phyloP scores from a whole-genome alignment of 2,888 invertebrate genomes.

The Caenorhabditis sp. region DNA sequence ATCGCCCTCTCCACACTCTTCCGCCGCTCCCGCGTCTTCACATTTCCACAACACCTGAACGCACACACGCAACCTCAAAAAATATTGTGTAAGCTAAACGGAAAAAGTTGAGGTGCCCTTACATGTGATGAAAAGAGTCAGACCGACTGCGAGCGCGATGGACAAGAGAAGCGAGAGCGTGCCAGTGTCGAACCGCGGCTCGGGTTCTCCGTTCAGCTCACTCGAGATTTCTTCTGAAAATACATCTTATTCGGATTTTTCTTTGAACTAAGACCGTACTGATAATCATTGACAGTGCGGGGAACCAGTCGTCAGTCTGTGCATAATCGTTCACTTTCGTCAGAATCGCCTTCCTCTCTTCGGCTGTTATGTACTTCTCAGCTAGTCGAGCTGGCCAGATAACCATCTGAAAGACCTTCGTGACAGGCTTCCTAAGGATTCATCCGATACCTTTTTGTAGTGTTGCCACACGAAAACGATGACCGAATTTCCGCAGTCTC shows the following conservation, averaged over 20 bases:
- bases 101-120: conserved; percentile 21
- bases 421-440: no score
- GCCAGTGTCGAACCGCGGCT: conserved; percentile 72
- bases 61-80: conserved; percentile 78
- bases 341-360: conserved; percentile 74
- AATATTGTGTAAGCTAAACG: not conserved
- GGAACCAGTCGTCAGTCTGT: conserved; percentile 75
- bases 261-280: conserved; percentile 53
- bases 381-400: conserved; percentile 78
- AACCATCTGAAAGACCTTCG: conserved; percentile 68
- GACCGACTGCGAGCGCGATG: conserved; percentile 73
- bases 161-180: conserved; percentile 75
- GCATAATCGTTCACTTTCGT: conserved; percentile 73
- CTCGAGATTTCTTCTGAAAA: conserved; percentile 72
- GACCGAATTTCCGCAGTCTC: conserved; percentile 79
- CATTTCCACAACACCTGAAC: conserved; percentile 78
- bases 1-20: conserved; percentile 67
- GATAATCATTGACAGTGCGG: conserved; percentile 73
- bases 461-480: conserved; percentile 78
- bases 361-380: conserved; percentile 74
- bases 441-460: conserved; percentile 76
- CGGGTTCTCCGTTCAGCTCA: conserved; percentile 76
- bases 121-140: conserved; percentile 77
- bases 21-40: conserved; percentile 63
- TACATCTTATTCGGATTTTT: not conserved